Conservation (phyloP, 30 jellyfish, hydroid and myxozoan genomes). For the Sanderia malayensis region DNA sequence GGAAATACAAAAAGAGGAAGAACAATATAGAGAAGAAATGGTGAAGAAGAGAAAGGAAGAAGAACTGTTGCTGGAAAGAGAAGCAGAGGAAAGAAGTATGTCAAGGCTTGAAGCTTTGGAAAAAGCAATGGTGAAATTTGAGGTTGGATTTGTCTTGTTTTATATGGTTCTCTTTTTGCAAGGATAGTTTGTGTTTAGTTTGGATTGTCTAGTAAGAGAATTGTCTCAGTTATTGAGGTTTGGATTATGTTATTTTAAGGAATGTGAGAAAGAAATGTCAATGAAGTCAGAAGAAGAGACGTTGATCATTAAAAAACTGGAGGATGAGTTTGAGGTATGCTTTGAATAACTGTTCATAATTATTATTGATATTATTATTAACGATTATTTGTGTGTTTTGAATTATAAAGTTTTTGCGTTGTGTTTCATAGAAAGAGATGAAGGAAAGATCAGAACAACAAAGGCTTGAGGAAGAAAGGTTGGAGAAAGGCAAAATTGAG, state of each 20-base stretch:
- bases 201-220: too few species aligned
- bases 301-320: neutral
- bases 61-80: neutral
- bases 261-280: neutral
- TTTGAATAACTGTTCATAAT: too few species aligned
- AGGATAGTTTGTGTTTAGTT: neutral
- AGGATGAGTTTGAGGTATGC: neutral
- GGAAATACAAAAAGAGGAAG: constrained; percentile 27
- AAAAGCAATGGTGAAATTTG: neutral
- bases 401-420: too few species aligned
- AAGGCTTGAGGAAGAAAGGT: constrained; percentile 8
- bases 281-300: neutral
- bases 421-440: constrained; percentile 19
- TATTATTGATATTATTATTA: too few species aligned
- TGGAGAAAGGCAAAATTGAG: constrained; percentile 11
- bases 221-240: too few species aligned
- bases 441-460: constrained; percentile 4
- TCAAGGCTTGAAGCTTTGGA: neutral
- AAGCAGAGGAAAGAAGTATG: neutral
- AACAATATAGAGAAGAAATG: constrained; percentile 3
- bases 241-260: neutral
- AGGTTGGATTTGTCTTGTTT: neutral
- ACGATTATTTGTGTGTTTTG: too few species aligned
- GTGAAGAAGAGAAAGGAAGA: constrained; percentile 13
- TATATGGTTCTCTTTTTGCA: neutral